Conservation (phyloP, 2,797 vertebrate species). For the Mus spretus region DNA sequence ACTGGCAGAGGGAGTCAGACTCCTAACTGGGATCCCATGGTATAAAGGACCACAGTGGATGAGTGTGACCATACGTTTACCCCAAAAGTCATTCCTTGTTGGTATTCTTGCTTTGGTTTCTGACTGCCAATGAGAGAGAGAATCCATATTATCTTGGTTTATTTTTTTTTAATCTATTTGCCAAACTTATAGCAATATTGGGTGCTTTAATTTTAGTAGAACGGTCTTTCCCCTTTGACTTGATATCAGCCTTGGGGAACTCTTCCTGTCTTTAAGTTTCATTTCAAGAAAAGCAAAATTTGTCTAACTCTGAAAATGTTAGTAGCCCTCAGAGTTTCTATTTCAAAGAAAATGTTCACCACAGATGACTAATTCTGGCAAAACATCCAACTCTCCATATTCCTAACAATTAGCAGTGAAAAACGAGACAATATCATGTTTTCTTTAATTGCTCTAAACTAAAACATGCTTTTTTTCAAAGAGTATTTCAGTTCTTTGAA, state of each 20-base stretch:
- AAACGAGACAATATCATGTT: not conserved
- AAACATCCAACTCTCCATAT: not conserved
- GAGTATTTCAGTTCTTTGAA: slow-evolving; percentile 15
- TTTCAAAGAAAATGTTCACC: slow-evolving; percentile 51
- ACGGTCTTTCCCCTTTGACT: slow-evolving; percentile 45
- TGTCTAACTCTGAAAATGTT: slow-evolving; percentile 54
- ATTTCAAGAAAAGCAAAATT: slow-evolving; percentile 58
- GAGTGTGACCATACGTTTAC: not conserved
- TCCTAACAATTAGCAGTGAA: slow-evolving; percentile 8
- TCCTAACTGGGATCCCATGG: not conserved
- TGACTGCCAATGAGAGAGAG: slow-evolving; percentile 29
- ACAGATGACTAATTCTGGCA: not conserved
- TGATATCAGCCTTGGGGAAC: slow-evolving; percentile 55
- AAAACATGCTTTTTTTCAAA: slow-evolving; percentile 41
- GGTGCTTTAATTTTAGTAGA: slow-evolving; percentile 60
- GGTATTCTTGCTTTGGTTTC: not conserved
- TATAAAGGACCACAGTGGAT: not conserved
- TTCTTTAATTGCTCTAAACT: slow-evolving; percentile 7
- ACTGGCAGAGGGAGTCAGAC: not conserved
- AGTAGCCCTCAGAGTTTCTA: slow-evolving; percentile 39
- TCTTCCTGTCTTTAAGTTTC: slow-evolving; percentile 37
- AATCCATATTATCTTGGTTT: not conserved
- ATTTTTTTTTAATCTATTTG: not conserved
- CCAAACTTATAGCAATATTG: not conserved
- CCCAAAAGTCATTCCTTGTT: not conserved